Evolutionary conservation across 2,888 invertebrate species (phyloP), one percentile per base, ranked within the genome.

Genomic region (Melanostoma mellinum): DNA sequence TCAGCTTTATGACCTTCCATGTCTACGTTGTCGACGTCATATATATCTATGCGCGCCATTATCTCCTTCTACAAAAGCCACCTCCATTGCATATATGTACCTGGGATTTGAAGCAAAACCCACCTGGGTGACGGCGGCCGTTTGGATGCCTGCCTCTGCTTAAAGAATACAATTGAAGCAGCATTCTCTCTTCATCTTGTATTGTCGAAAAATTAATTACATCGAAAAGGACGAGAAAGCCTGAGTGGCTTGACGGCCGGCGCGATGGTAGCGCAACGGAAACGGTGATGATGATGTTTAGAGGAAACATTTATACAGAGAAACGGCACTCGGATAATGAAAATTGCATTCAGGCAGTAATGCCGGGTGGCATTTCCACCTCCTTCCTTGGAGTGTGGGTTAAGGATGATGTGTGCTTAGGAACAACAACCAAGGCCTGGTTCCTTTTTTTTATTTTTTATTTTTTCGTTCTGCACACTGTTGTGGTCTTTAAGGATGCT

Each of bases 131-230:
- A 46, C 46, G 73, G 61, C 46, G 44, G 46, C 72, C 65, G 60
- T 53, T 71, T 75, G 69, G 69, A 48, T 58, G 9, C 10, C 53
- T 63, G 38, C 10, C 10, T 9, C 8, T 36, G 30, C 4, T 36
- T 69, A 48, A 50, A n/a, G 56, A 73, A 55, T 55, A 81, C 81
- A 77, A 73, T 72, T 61, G 65, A 30, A 58, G 67, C 55, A 35
- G 75, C 79, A 79, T 84, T 84, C 65, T 71, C 65, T 20, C 67
- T 63, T 4, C 78, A 71, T 79, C 74, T 79, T 79, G 79, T 56
- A 84, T 75, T 84, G 84, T 84, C 79, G 79, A 84, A 84, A 84
- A 78, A 84, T 79, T 84, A 79, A 84, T 84, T 84, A 84, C 79
- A 84, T 79, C 69, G 74, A 79, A 79, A 79, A 81, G 65, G 72